Conservation (phyloP, 1,140 invertebrate species). For the Tenebrio molitor region DNA sequence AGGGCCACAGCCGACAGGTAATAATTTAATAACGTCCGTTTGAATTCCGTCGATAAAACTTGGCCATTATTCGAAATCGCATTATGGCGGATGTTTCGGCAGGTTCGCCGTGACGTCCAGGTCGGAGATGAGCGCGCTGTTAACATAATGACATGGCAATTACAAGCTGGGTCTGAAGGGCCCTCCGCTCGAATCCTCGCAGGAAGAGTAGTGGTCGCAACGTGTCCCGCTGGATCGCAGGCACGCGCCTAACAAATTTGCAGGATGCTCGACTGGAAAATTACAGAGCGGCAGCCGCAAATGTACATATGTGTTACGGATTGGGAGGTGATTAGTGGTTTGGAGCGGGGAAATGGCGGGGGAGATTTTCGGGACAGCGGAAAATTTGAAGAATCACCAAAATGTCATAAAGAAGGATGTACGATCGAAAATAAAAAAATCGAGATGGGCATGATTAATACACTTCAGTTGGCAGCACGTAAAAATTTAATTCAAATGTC, state of each 20-base stretch:
- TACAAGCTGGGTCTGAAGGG: constrained; percentile 34
- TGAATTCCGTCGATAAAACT: constrained; percentile 28
- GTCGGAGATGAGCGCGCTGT: constrained; percentile 30
- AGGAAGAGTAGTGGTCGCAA: constrained; percentile 17
- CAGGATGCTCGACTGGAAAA: constrained; percentile 26
- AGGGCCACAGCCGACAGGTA: constrained; percentile 18
- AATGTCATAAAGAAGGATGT: too few relatives aligned
- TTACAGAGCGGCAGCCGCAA: constrained; percentile 24
- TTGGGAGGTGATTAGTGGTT: constrained; percentile 4
- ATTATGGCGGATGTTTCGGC: constrained; percentile 18
- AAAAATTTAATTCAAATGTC: too few relatives aligned
- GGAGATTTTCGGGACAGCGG: too few relatives aligned
- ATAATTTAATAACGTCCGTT: constrained; percentile 41
- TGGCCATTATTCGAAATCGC: constrained; percentile 15
- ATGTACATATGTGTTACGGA: constrained; percentile 15
- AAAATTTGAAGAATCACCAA: too few relatives aligned
- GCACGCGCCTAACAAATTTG: constrained; percentile 33
- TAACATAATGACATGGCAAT: constrained; percentile 47
- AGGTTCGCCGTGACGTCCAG: constrained; percentile 35
- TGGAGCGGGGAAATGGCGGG: constrained; percentile 4
- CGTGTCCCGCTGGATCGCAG: not conserved
- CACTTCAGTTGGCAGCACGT: too few relatives aligned
- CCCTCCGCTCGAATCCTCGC: constrained; percentile 40
- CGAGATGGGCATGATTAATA: too few relatives aligned
- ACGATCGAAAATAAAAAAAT: too few relatives aligned